Base-by-base conservation (phyloP, 2,888 invertebrate genomes). In the Nasonia oneida region DNA sequence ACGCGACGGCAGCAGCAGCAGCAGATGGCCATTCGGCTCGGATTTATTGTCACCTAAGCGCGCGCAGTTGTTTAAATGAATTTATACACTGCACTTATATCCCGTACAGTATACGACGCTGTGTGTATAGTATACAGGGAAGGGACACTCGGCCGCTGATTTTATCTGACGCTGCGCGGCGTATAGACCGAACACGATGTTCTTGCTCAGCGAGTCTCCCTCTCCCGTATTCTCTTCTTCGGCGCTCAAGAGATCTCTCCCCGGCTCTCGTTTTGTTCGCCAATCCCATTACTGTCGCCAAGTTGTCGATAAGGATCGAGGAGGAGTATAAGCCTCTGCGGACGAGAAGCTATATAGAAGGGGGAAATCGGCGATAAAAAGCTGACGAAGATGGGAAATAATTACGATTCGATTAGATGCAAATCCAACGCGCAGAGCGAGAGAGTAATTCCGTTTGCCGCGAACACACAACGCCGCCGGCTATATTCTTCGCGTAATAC, bases 21-120 rank as follows among this genome's bases (percentile, higher is more conserved):
- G 64, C 23, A 23, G 23, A 23, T 23, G 23, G 23, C 87, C 87
- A 86, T 89, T 89, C 84, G 84, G 77, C 79, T 67, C 73, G 79
- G 82, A 89, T 89, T 89, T 89, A 89, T 89, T 84, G 88, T 83
- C 84, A 86, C 81, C 88, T 87, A 87, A 88, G 87, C 86, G 86
- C 87, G 88, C 82, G 84, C 84, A 88, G 88, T 89, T 87, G 86
- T 88, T 89, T 87, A 87, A 88, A 89, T 89, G 87, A 88, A 89
- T 89, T 89, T 88, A 88, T 89, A 88, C 86, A 70, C 73, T n/a
- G 39, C 18, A 37, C 33, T 10, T 29, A 12, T 53, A 64, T 73
- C 61, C 78, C 47, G 47, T 0, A n/a, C 14, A 53, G 37, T 37
- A 29, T 29, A 37, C 37, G 37, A 8, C 29, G 50, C 8, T 76